These are phyloP conservation scores for Pammene fasciana DNA, from an alignment of 2,888 invertebrate genomes.

Conservation along the genomic window DNA sequence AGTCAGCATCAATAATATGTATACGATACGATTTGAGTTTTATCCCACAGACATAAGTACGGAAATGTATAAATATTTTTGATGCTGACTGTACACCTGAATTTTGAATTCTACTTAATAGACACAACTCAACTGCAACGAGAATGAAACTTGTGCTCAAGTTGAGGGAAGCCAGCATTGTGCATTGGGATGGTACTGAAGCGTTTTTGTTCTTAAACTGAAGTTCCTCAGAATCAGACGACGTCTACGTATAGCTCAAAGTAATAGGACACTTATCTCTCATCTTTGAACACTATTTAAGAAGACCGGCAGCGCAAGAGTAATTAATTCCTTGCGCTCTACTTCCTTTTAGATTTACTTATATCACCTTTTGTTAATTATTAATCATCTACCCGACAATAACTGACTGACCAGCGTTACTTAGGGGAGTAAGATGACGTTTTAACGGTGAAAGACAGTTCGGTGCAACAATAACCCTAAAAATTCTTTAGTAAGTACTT, in stretches of 20 bases:
- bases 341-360: no score
- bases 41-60: no score
- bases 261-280: not conserved
- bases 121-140: constrained; percentile 21
- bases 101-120: constrained; percentile 47
- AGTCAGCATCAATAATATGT: no score
- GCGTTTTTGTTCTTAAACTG: constrained; percentile 10
- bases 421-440: no score
- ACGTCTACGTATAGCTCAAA: not conserved
- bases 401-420: no score
- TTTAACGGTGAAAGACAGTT: no score
- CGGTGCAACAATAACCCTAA: no score
- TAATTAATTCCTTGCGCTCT: constrained; percentile 2
- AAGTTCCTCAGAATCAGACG: constrained; percentile 13
- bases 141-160: constrained; percentile 13
- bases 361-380: no score
- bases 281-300: not conserved
- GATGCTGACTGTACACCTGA: constrained; percentile 64
- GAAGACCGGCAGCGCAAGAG: not conserved
- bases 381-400: no score
- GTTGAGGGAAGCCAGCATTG: constrained; percentile 7
- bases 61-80: no score
- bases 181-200: constrained; percentile 1
- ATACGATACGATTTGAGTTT: no score
- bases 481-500: no score